phyloP scores from a whole-genome alignment of 2,797 vertebrate species.

The Menidia menidia region DNA sequence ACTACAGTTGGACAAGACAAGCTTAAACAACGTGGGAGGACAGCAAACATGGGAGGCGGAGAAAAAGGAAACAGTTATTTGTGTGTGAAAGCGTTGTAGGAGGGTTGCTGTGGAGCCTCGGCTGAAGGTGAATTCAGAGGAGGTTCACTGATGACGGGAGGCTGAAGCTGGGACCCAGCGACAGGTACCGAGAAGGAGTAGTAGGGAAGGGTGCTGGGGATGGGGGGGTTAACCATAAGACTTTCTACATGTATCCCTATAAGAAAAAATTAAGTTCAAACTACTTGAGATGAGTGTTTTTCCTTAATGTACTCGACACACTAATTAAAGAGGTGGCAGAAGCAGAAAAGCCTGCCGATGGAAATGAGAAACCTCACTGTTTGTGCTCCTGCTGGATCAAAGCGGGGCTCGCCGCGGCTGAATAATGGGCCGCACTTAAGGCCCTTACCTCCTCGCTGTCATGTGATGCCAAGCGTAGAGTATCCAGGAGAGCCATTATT shows the following conservation, averaged over 20 bases:
- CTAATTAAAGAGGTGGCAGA: slow-evolving; percentile 39
- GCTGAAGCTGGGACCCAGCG: slow-evolving; percentile 33
- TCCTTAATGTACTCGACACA: background rate
- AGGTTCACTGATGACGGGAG: slow-evolving; percentile 22
- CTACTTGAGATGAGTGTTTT: slow-evolving; percentile 15
- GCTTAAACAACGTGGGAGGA: slow-evolving; percentile 47
- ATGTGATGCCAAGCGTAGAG: slow-evolving; percentile 63
- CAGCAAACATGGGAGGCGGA: slow-evolving; percentile 31
- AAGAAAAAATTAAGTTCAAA: slow-evolving; percentile 25
- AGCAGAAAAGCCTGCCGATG: slow-evolving; percentile 25
- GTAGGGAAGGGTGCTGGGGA: background rate
- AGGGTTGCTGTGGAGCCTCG: slow-evolving; percentile 31
- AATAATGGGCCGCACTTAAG: slow-evolving; percentile 65
- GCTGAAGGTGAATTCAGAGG: slow-evolving; percentile 35
- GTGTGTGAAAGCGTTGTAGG: slow-evolving; percentile 38
- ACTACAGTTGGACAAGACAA: slow-evolving; percentile 29
- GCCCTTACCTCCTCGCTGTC: slow-evolving; percentile 65
- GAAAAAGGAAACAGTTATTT: slow-evolving; percentile 37
- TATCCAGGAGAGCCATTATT: slow-evolving; percentile 54
- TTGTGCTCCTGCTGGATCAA: slow-evolving; percentile 61
- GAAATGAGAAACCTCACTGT: slow-evolving; percentile 37
- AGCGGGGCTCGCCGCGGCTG: slow-evolving; percentile 38
- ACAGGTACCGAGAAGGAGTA: background rate
- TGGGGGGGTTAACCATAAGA: slow-evolving; percentile 2
- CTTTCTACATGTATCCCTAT: slow-evolving; percentile 7